These are phyloP conservation scores for Pelobates fuscus DNA, from an alignment of 2,113 vertebrate genomes.

Conservation along the genomic window DNA sequence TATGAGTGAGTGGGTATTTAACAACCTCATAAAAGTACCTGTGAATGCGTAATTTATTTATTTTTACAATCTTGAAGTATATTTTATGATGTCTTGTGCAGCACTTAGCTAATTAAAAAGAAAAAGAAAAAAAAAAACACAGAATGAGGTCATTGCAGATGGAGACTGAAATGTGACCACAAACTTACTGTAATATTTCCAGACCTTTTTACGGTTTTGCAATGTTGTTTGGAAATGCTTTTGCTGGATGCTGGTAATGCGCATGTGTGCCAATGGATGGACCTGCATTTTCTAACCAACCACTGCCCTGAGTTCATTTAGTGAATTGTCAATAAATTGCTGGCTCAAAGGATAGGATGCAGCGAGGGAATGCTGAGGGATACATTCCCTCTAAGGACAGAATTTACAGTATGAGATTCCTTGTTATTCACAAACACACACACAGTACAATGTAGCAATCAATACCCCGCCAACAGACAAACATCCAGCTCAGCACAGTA, in stretches of 20 bases:
- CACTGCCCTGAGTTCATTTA: background rate
- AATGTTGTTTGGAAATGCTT: background rate
- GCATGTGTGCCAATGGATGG: background rate
- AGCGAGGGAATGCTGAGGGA: background rate
- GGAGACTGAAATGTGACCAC: background rate
- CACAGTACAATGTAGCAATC: background rate
- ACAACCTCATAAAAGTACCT: no score
- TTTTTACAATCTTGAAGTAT: background rate
- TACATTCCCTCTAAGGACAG: background rate
- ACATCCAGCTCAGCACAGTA: background rate
- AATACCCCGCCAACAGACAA: slow-evolving; percentile 4
- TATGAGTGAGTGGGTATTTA: no score
- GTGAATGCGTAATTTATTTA: no score
- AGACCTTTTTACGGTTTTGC: background rate
- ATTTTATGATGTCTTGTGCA: background rate
- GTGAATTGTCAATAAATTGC: slow-evolving; percentile 10
- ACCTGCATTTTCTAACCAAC: background rate
- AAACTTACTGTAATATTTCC: background rate
- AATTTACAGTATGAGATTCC: background rate
- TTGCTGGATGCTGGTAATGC: background rate
- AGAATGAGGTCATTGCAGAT: background rate
- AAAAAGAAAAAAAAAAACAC: background rate
- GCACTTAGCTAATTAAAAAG: background rate
- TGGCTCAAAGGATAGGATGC: background rate
- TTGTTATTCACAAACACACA: slow-evolving; percentile 4